phyloP scores from a whole-genome alignment of 2,888 invertebrate species.

The Lochmaea crataegi region DNA sequence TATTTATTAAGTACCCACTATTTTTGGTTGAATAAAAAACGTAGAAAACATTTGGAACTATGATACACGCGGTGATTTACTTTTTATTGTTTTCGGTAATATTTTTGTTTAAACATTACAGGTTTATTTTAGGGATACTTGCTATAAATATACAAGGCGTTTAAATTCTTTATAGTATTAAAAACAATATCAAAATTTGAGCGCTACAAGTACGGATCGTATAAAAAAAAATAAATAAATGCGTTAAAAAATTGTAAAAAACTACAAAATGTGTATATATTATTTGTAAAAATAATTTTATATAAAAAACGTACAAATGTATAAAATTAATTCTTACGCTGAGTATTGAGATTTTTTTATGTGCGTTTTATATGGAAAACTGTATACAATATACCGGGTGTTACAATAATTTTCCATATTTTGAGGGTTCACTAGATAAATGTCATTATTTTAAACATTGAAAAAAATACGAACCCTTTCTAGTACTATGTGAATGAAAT shows the following conservation, averaged over 20 bases:
- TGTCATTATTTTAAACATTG: neutral
- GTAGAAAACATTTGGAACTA: neutral
- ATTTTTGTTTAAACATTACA: neutral
- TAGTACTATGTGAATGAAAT: too few relatives aligned
- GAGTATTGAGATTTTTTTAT: neutral
- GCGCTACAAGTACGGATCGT: conserved; percentile 19
- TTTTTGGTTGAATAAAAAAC: conserved; percentile 23
- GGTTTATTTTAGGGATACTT: neutral
- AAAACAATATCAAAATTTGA: conserved; percentile 40
- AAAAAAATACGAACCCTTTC: neutral
- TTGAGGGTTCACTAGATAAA: too few relatives aligned
- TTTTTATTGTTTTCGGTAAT: neutral
- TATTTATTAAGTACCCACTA: conserved; percentile 13
- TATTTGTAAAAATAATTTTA: neutral
- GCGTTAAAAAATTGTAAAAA: conserved; percentile 1
- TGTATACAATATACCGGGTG: too few relatives aligned
- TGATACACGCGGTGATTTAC: neutral
- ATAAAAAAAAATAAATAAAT: conserved; percentile 22
- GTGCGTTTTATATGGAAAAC: too few relatives aligned
- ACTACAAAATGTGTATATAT: neutral
- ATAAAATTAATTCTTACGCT: neutral
- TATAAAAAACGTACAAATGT: neutral
- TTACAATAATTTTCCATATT: neutral
- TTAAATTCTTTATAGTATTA: conserved; percentile 15
- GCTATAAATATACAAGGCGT: conserved; percentile 13